Percentiles rank a stretch among this genome's conserved stretches.
These are phyloP conservation scores for Zosterops lateralis DNA, from an alignment of 2,113 vertebrate genomes.

Conservation along the genomic window DNA sequence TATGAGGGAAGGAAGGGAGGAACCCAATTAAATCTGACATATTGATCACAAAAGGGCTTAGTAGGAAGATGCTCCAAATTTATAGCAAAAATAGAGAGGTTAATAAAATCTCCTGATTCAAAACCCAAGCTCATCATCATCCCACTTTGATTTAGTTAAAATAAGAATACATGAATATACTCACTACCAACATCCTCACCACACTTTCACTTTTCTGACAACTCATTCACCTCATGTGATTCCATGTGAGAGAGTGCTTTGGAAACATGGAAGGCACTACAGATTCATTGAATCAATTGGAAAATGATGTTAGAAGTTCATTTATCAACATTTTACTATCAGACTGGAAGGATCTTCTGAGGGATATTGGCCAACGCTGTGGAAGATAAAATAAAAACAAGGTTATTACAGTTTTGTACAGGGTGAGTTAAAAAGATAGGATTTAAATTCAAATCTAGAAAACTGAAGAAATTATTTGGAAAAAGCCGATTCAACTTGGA, in stretches of 20 bases:
- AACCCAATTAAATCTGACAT: neutral
- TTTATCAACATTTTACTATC: neutral
- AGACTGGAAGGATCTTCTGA: neutral
- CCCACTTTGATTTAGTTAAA: neutral
- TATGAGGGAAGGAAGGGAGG: neutral
- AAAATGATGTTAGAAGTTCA: neutral
- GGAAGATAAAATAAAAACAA: neutral
- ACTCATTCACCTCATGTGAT: neutral
- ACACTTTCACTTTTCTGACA: neutral
- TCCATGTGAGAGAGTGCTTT: neutral
- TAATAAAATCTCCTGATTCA: neutral
- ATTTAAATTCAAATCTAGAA: neutral
- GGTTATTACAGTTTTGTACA: neutral
- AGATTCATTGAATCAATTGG: neutral
- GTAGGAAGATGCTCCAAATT: neutral
- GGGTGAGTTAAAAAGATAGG: neutral
- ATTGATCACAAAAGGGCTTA: neutral
- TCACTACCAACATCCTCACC: neutral
- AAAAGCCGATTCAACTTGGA: neutral
- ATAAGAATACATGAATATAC: neutral
- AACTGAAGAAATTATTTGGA: neutral
- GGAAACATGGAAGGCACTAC: neutral
- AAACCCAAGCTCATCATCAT: neutral
- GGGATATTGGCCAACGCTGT: neutral
- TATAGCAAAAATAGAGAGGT: neutral